Conservation (phyloP, 2,888 invertebrate species). For the Malacosoma neustria region DNA sequence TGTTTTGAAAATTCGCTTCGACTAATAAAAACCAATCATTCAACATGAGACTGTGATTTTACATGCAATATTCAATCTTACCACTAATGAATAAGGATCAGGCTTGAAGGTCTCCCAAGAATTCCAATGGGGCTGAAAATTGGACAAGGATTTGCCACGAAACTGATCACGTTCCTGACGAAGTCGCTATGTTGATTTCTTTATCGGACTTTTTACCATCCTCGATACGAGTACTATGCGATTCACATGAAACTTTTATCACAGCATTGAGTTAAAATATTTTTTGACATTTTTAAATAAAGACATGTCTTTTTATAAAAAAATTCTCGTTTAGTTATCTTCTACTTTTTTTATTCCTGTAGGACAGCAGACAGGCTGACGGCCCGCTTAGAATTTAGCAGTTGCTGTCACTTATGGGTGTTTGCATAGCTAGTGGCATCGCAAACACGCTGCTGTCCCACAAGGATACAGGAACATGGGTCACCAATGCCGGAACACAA, state of each 20-base stretch:
- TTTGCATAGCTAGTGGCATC: no score
- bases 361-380: no score
- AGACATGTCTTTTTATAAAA: no score
- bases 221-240: constrained; percentile 13
- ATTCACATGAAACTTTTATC: constrained; percentile 2
- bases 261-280: neutral
- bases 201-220: constrained; percentile 30
- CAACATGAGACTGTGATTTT: constrained; percentile 6
- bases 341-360: no score
- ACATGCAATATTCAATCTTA: constrained; percentile 2
- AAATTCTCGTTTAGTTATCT: no score
- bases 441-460: no score
- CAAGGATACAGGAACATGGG: no score
- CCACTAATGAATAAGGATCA: neutral
- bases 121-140: constrained; percentile 7
- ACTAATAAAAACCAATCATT: constrained; percentile 23
- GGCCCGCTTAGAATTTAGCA: no score
- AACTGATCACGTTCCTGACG: constrained; percentile 26
- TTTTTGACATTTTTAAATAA: no score
- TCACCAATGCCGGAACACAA: no score
- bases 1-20: constrained; percentile 5
- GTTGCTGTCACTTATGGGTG: no score
- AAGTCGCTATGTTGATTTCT: constrained; percentile 36
- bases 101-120: neutral
- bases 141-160: constrained; percentile 26